These are phyloP conservation scores for Apostichopus japonicus DNA, from an alignment of 35 echinoderm and acorn worm species.

Conservation along the genomic window DNA sequence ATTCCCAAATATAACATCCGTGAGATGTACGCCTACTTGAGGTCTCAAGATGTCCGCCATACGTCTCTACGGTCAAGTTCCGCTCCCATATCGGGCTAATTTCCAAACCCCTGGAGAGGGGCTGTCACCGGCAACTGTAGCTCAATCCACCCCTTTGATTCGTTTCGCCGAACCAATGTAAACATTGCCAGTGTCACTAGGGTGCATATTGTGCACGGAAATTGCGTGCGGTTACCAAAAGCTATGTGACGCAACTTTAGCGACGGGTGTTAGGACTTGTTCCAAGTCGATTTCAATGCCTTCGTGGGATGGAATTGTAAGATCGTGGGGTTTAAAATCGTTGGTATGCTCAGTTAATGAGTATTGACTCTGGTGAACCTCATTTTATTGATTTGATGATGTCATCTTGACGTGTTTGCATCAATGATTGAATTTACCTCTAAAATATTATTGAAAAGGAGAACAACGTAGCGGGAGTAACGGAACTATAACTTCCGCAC, in stretches of 20 bases:
- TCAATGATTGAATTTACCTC: neutral
- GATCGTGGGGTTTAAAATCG: neutral
- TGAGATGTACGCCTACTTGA: neutral
- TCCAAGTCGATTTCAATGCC: neutral
- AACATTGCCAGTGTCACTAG: conserved; percentile 18
- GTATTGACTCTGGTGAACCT: conserved; percentile 33
- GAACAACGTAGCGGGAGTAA: neutral
- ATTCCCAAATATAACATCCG: neutral
- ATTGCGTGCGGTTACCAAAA: conserved; percentile 33
- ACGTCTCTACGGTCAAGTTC: conserved; percentile 23
- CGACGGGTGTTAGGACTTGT: neutral
- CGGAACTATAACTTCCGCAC: neutral
- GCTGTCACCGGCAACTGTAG: conserved; percentile 39
- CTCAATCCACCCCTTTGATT: conserved; percentile 42
- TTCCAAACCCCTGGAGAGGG: conserved; percentile 37
- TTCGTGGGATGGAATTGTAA: neutral
- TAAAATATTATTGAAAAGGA: neutral
- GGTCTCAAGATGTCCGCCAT: conserved; percentile 41
- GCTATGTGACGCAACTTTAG: conserved; percentile 10
- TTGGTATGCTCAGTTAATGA: conserved; percentile 1
- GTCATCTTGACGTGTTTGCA: conserved; percentile 37
- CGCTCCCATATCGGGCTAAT: conserved; percentile 50
- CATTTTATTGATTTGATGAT: conserved; percentile 19
- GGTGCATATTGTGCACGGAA: conserved; percentile 42
- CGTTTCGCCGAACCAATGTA: conserved; percentile 22